Evolutionary conservation across 2,113 vertebrate genomes (phyloP), one percentile per base, ranked within the genome.

Genomic region (Daboia siamensis): DNA sequence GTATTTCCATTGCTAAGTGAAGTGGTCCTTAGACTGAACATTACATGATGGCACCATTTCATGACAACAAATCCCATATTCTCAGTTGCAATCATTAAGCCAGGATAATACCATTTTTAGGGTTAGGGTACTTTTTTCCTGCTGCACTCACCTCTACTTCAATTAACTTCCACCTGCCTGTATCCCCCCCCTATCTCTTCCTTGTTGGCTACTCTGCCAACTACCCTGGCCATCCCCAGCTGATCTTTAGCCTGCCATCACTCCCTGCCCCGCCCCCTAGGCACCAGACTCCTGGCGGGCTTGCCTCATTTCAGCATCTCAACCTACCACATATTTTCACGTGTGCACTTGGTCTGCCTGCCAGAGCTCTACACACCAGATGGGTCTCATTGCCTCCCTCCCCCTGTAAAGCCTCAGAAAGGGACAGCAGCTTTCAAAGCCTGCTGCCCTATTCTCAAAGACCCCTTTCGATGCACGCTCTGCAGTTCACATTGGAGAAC

Each of bases 251-350:
- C n/a, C 24, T 64, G 59, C 59, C 54, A 55, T 51, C 48, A 24
- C 21, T 59, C 10, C 3, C 10, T 26, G 3, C 3, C 24, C 24
- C 24, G 1, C 1, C 59, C 0, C 24, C 24, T 1, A 0, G 0
- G 8, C 59, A 9, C 24, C 24, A 11, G 59, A 10, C 10, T 64
- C 59, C 59, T 29, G 59, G 9, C 9, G 9, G 55, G 59, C 24
- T 26, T 61, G 59, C 24, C 24, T 26, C 59, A 26, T 26, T 61
- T 29, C 26, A 17, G 69, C 15, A 6, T 17, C n/a, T 74, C n/a
- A 74, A 33, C 15, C 69, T 33, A 39, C 15, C 6, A 17, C 64
- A 74, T 13, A 39, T 74, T 74, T 33, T n/a, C 15, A 20, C 17
- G 5, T 12, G 59, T 29, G 4, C 24, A 29, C 26, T 10, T 1